phyloP scores from a whole-genome alignment of 2,113 vertebrate species.

The Eolophus roseicapilla region DNA sequence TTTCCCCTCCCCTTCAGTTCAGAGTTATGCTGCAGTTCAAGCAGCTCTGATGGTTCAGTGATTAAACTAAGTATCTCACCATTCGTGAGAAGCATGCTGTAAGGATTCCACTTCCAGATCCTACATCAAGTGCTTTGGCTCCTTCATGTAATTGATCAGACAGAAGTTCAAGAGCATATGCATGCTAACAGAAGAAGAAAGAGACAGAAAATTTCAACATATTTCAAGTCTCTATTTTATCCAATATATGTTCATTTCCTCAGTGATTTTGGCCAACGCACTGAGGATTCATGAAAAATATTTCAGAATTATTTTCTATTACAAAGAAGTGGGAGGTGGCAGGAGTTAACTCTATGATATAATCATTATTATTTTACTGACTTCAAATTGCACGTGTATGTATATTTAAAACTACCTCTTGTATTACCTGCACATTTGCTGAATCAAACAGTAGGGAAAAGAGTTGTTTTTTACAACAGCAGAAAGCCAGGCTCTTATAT shows the following conservation, averaged over 20 bases:
- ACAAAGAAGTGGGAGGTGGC: fast-evolving
- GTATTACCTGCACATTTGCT: neutral
- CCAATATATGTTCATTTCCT: neutral
- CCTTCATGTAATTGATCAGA: constrained; percentile 94
- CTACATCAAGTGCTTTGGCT: constrained; percentile 96
- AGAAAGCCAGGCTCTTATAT: neutral
- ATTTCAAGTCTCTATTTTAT: neutral
- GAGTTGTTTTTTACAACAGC: neutral
- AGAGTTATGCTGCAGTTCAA: neutral
- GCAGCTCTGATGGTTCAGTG: neutral
- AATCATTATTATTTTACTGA: neutral
- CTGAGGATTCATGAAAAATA: neutral
- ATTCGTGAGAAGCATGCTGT: constrained; percentile 95
- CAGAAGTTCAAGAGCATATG: constrained; percentile 95
- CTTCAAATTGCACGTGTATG: neutral
- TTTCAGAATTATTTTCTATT: neutral
- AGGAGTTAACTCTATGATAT: neutral
- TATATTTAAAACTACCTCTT: neutral
- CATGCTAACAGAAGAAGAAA: constrained; percentile 81
- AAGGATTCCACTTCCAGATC: constrained; percentile 97
- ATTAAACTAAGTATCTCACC: constrained; percentile 79
- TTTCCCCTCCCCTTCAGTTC: neutral
- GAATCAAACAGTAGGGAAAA: neutral
- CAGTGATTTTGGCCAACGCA: neutral
- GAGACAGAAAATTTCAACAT: neutral